A percentile compares a stretch with the other conserved stretches of the same genome.
These are phyloP conservation scores for Ctenochaetus hawaiiensis DNA, from an alignment of 2,797 vertebrate genomes.

Conservation along the genomic window DNA sequence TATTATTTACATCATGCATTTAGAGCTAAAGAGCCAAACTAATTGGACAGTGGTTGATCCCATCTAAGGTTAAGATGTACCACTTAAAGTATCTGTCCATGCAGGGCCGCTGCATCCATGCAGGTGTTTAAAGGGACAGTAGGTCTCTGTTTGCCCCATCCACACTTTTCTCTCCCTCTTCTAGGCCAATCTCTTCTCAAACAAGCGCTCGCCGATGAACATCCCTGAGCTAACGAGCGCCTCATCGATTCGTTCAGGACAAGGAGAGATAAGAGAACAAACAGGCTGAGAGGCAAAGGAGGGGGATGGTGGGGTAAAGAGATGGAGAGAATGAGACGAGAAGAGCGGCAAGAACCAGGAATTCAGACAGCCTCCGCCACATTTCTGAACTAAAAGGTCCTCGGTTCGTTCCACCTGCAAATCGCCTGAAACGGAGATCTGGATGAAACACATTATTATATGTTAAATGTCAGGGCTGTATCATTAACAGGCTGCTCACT, in stretches of 20 bases:
- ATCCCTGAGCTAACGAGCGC: constrained; percentile 72
- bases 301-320: constrained; percentile 18
- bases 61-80: neutral
- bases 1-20: neutral
- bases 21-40: neutral
- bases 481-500: constrained; percentile 69
- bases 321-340: constrained; percentile 12
- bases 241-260: constrained; percentile 79
- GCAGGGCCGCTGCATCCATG: constrained; percentile 6
- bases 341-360: constrained; percentile 23
- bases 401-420: constrained; percentile 54
- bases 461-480: constrained; percentile 73
- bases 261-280: constrained; percentile 75
- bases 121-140: constrained; percentile 13
- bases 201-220: constrained; percentile 59
- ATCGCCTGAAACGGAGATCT: constrained; percentile 35
- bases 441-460: constrained; percentile 66
- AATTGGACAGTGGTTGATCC: neutral
- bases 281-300: constrained; percentile 58
- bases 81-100: neutral
- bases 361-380: constrained; percentile 29
- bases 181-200: constrained; percentile 52
- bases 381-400: constrained; percentile 62
- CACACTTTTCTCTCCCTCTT: neutral
- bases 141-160: constrained; percentile 20